Conservation (phyloP, 2,113 vertebrate species). For the Tenrec ecaudatus region DNA sequence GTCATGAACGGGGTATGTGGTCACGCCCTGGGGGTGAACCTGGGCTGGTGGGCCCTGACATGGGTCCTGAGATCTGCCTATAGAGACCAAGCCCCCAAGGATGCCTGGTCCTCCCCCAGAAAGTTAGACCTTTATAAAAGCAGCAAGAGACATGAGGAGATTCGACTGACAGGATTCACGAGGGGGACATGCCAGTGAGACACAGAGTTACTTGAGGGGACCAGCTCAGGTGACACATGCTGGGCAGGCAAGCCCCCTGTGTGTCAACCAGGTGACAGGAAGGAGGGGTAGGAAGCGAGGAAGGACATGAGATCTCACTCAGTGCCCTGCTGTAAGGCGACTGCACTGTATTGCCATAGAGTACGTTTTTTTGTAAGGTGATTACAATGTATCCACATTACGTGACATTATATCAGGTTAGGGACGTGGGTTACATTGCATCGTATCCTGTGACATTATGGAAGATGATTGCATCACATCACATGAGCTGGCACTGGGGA, state of each 20-base stretch:
- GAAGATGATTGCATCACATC: not conserved
- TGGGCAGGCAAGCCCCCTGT: not conserved
- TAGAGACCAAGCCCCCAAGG: not conserved
- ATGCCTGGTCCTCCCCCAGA: not conserved
- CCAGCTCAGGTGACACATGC: not conserved
- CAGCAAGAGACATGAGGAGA: not conserved
- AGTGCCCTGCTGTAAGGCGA: too few relatives aligned
- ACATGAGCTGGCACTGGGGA: not conserved
- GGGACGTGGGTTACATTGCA: too few relatives aligned
- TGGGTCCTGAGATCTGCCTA: not conserved
- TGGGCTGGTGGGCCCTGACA: not conserved
- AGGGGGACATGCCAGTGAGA: not conserved
- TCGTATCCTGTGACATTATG: not conserved
- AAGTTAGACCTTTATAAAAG: not conserved
- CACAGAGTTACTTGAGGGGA: not conserved
- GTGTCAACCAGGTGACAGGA: not conserved
- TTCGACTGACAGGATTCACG: not conserved
- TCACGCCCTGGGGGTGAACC: not conserved
- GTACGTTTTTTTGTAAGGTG: too few relatives aligned
- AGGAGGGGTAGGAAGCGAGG: not conserved
- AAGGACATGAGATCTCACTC: too few relatives aligned
- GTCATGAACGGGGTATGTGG: conserved; percentile 96
- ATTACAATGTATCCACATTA: too few relatives aligned
- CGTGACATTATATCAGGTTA: too few relatives aligned
- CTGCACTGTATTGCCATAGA: too few relatives aligned